phyloP scores from a whole-genome alignment of 2,888 invertebrate genomes.

The Trichopria drosophilae region DNA sequence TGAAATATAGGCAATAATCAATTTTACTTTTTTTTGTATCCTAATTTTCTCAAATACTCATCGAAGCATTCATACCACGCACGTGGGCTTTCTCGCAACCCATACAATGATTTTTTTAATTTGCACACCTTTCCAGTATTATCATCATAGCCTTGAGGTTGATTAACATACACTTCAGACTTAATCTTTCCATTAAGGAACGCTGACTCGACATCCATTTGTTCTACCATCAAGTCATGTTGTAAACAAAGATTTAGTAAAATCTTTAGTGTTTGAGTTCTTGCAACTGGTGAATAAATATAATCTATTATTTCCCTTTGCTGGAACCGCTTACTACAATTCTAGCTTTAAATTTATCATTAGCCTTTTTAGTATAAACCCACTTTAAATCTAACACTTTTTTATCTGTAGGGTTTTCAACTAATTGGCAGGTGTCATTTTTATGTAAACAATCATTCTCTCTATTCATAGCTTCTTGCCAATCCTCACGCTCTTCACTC shows the following conservation, averaged over 20 bases:
- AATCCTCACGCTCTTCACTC: slow-evolving; percentile 23
- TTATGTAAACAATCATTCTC: slow-evolving; percentile 28
- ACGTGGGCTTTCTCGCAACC: slow-evolving; percentile 5
- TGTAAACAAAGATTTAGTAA: slow-evolving; percentile 25
- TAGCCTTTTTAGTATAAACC: slow-evolving; percentile 28
- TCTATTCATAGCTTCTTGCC: slow-evolving; percentile 31
- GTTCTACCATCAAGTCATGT: no score
- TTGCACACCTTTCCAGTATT: slow-evolving; percentile 4
- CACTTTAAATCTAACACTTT: slow-evolving; percentile 29
- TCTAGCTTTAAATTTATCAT: slow-evolving; percentile 28
- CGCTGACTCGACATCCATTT: slow-evolving; percentile 4
- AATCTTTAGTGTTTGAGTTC: slow-evolving; percentile 28
- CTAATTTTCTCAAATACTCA: neutral
- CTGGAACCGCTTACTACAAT: slow-evolving; percentile 31
- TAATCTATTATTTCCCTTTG: slow-evolving; percentile 24
- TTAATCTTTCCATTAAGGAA: no score
- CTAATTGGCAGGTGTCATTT: slow-evolving; percentile 32
- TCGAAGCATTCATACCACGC: slow-evolving; percentile 9
- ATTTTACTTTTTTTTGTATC: slow-evolving; percentile 3
- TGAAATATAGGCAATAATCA: slow-evolving; percentile 7
- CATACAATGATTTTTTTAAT: no score
- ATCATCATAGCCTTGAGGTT: slow-evolving; percentile 9
- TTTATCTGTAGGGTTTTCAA: slow-evolving; percentile 21
- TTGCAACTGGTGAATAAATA: slow-evolving; percentile 30
- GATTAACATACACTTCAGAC: slow-evolving; percentile 6